Evolutionary conservation across 2,888 invertebrate genomes (phyloP).

Genomic region (Lasioglossum calceatum): DNA sequence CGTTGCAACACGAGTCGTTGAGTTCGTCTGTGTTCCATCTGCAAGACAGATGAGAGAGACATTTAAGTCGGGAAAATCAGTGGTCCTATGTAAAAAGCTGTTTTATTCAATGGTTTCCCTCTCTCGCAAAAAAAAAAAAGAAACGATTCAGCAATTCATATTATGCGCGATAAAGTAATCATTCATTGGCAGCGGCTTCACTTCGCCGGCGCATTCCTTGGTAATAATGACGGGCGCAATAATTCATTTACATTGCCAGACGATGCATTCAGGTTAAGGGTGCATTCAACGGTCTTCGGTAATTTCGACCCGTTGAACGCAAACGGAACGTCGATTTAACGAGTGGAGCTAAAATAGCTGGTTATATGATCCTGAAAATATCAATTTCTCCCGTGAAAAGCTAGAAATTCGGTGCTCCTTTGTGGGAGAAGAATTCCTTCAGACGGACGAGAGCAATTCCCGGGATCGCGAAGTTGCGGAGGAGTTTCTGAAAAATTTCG

Average conservation of each 20-base stretch:
- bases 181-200: background rate
- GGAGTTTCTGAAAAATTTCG: background rate
- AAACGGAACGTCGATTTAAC: background rate
- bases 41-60: background rate
- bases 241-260: background rate
- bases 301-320: background rate
- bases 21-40: background rate
- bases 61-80: background rate
- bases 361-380: background rate
- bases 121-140: background rate
- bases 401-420: background rate
- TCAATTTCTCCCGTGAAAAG: constrained; percentile 5
- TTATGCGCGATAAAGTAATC: background rate
- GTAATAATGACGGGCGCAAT: background rate
- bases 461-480: background rate
- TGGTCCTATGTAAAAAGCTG: background rate
- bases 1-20: background rate
- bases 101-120: background rate
- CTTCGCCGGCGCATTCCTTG: background rate
- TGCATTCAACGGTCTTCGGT: background rate
- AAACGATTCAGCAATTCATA: background rate
- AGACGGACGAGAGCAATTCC: background rate
- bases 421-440: background rate
- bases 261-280: background rate
- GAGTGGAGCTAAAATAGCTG: background rate